A percentile compares a stretch with the other conserved stretches of the same genome.
Conservation (phyloP, 2,888 invertebrate species). For the Drosophila melanosoma region DNA sequence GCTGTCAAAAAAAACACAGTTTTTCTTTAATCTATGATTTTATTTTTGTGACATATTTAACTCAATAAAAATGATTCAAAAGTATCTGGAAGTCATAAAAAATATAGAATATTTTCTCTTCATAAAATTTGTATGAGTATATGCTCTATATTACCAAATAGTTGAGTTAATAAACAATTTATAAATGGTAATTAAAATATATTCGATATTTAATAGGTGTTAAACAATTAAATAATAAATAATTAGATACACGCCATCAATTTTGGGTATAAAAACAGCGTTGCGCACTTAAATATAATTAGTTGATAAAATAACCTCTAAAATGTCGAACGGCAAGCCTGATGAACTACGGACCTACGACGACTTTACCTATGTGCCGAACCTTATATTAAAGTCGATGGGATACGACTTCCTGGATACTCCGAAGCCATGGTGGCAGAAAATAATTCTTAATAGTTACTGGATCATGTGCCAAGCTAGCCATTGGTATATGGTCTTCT, state of each 20-base stretch:
- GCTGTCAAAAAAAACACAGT: slow-evolving; percentile 20
- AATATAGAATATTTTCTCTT: neutral
- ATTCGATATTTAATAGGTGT: slow-evolving; percentile 5
- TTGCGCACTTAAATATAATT: neutral
- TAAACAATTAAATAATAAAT: slow-evolving; percentile 11
- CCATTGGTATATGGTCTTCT: slow-evolving; percentile 25
- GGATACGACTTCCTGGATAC: slow-evolving; percentile 49
- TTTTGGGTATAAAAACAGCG: slow-evolving; percentile 24
- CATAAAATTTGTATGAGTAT: neutral
- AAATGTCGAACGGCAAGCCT: slow-evolving; percentile 19
- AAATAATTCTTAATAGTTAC: slow-evolving; percentile 22
- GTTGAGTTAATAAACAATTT: slow-evolving; percentile 15
- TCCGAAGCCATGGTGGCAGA: slow-evolving; percentile 38
- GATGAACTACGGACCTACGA: slow-evolving; percentile 33
- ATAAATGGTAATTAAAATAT: slow-evolving; percentile 23
- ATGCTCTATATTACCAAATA: neutral
- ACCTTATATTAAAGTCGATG: slow-evolving; percentile 42
- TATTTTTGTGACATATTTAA: neutral
- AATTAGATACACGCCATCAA: slow-evolving; percentile 25
- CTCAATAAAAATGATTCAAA: neutral
- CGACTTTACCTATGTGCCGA: slow-evolving; percentile 52
- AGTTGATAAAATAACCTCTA: slow-evolving; percentile 18
- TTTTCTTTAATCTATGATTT: neutral
- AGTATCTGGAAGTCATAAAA: neutral
- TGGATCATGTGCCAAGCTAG: slow-evolving; percentile 13